Evolutionary conservation across 2,113 vertebrate species (phyloP), one percentile per base, ranked within the genome.

Genomic region (Cynoglossus semilaevis): DNA sequence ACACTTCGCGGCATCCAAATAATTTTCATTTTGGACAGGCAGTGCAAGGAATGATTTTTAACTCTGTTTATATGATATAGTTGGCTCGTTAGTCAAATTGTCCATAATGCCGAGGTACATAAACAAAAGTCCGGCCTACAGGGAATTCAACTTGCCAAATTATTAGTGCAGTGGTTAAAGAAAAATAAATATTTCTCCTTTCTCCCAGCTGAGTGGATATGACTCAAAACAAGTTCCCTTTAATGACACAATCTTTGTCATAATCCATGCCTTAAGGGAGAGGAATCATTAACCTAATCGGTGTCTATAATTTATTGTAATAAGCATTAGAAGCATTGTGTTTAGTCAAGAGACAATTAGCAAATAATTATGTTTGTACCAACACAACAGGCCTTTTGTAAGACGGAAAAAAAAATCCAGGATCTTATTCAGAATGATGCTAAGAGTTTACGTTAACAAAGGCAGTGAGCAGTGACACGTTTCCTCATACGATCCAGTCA

Each of bases 1-100:
- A 67, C 69, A 65, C 56, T 47, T 42, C 37, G 18, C 60, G 29
- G 44, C 44, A 11, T 43, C 43, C 14, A 36, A 17, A 29, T 43
- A 55, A 53, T 49, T 44, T 3, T 35, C 48, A 14, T 17, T 47
- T 9, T 38, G 9, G 8, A 53, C 16, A 35, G 16, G 8, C 11
- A 48, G 29, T 17, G 37, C 42, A 50, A 15, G 13, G 16, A 44
- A 22, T 7, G 12, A 45, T 19, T 51, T 48, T 29, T 29, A 29
- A 29, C 22, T 29, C 22, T 29, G n/a, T 15, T 34, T 38, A 1
- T 48, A 18, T 71, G 15, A 60, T 15, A 15, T 15, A 15, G 18
- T n/a, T 29, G 9, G 13, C 14, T 43, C n/a, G 40, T 54, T 5
- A 34, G 14, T 12, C 3, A 29, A 15, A 29, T n/a, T 29, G 29